phyloP scores from a whole-genome alignment of 1,140 invertebrate genomes.

The Drosophila nigromelanica region DNA sequence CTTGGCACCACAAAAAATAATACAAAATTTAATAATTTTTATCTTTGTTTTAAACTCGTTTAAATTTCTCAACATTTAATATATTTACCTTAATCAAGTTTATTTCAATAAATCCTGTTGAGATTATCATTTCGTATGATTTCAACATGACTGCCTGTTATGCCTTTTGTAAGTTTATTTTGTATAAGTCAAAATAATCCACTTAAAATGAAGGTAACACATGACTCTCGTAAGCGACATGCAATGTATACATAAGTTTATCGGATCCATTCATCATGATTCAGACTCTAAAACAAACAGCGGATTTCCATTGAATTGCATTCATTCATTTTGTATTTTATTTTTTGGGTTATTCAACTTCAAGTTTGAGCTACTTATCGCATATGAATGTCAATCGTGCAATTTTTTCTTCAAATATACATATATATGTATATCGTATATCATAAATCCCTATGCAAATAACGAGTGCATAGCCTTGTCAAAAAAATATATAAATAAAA shows the following conservation, averaged over 20 bases:
- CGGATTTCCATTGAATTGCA: conserved; percentile 31
- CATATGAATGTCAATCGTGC: conserved; percentile 35
- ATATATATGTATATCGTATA: neutral
- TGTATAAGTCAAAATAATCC: conserved; percentile 22
- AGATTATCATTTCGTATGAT: conserved; percentile 1
- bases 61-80: neutral
- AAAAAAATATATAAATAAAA: conserved; percentile 30
- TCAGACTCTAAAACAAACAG: conserved; percentile 17
- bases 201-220: conserved; percentile 22
- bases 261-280: conserved; percentile 30
- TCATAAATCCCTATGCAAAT: conserved; percentile 35
- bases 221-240: conserved; percentile 1
- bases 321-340: conserved; percentile 6
- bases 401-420: conserved; percentile 11
- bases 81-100: neutral
- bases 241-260: conserved; percentile 5
- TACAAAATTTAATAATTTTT: no score
- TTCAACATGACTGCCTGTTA: conserved; percentile 18
- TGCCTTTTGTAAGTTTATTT: conserved; percentile 2
- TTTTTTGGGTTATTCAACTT: conserved; percentile 52
- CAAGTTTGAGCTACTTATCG: conserved; percentile 53
- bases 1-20: no score
- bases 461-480: conserved; percentile 21
- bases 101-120: neutral
- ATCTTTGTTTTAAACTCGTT: neutral